A percentile compares a stretch with the other conserved stretches of the same genome.
Conservation (phyloP, 1,140 invertebrate genomes). For the Camponotus vicinus region DNA sequence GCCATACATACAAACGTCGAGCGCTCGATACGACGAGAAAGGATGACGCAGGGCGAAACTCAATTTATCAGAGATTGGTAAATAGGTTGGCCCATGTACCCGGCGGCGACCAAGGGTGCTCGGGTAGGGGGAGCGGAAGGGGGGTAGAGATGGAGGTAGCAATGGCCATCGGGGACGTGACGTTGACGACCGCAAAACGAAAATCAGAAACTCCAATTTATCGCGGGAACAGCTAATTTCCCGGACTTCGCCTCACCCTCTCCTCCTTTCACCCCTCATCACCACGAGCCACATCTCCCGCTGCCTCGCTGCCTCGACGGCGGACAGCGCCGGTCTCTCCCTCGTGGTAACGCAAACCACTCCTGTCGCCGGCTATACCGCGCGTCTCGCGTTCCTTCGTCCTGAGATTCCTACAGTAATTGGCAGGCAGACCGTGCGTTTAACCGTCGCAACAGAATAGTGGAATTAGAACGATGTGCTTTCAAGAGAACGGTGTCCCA, state of each 20-base stretch:
- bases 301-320: neutral
- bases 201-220: slow-evolving; percentile 79
- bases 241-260: slow-evolving; percentile 57
- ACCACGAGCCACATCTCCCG: neutral
- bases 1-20: slow-evolving; percentile 16
- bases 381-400: slow-evolving; percentile 63
- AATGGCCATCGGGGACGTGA: slow-evolving; percentile 73
- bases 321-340: neutral
- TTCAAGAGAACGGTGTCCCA: neutral
- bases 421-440: slow-evolving; percentile 66
- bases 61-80: slow-evolving; percentile 79
- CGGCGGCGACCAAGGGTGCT: slow-evolving; percentile 44
- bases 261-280: neutral
- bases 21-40: slow-evolving; percentile 49
- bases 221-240: slow-evolving; percentile 77
- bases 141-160: neutral
- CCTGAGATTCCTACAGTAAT: slow-evolving; percentile 63
- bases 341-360: slow-evolving; percentile 19
- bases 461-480: slow-evolving; percentile 57
- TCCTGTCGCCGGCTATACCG: slow-evolving; percentile 38
- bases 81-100: slow-evolving; percentile 69
- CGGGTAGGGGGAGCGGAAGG: neutral
- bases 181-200: slow-evolving; percentile 78
- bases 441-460: slow-evolving; percentile 55
- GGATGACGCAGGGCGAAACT: slow-evolving; percentile 64